phyloP scores from a whole-genome alignment of 2,888 invertebrate species.

The Lasioglossum morio region DNA sequence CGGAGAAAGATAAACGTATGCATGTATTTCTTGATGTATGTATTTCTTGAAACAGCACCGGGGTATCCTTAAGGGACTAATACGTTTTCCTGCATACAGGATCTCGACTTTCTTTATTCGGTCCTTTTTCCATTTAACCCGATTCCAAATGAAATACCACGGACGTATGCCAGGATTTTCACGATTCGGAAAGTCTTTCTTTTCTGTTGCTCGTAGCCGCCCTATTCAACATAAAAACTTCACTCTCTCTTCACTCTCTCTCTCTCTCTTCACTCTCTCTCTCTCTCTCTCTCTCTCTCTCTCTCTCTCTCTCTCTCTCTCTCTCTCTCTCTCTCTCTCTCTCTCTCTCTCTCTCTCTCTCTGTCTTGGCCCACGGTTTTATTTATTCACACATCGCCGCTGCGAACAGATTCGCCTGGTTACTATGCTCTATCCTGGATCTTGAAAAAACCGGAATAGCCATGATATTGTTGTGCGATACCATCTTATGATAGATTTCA shows the following conservation, averaged over 20 bases:
- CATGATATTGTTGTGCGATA: not conserved
- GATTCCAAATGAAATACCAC: conserved; percentile 28
- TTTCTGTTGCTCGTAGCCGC: conserved; percentile 42
- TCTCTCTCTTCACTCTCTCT: too few relatives aligned
- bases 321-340: too few relatives aligned
- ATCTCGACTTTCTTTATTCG: conserved; percentile 31
- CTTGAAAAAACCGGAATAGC: not conserved
- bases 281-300: too few relatives aligned
- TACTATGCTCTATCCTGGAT: not conserved
- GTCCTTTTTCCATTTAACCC: conserved; percentile 36
- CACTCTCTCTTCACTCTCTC: not conserved
- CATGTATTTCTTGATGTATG: conserved; percentile 23
- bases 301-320: too few relatives aligned
- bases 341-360: too few relatives aligned
- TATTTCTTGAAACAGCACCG: conserved; percentile 21
- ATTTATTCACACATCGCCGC: conserved; percentile 45
- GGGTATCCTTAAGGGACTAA: conserved; percentile 39
- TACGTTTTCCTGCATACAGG: conserved; percentile 48
- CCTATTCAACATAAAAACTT: conserved; percentile 38
- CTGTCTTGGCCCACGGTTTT: conserved; percentile 8
- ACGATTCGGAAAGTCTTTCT: conserved; percentile 49
- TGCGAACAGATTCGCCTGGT: conserved; percentile 1
- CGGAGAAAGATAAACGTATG: conserved; percentile 52
- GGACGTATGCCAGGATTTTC: conserved; percentile 51
- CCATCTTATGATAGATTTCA: not conserved